Conservation (phyloP, 2,113 vertebrate species). For the Orycteropus afer region DNA sequence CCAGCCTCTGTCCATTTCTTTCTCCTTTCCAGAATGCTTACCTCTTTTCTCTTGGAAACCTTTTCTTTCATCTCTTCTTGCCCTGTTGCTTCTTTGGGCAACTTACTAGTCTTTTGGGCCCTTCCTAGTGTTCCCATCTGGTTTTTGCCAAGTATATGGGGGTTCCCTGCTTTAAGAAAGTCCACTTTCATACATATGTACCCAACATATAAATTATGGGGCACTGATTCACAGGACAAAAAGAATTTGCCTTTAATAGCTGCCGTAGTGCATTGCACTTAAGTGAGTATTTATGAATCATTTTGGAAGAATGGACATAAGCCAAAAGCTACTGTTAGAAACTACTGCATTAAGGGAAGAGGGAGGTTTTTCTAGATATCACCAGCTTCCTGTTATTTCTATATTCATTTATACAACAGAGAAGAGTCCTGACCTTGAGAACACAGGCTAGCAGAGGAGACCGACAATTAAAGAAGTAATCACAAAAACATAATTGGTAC, state of each 20-base stretch:
- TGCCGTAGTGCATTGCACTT: not conserved
- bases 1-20: not conserved
- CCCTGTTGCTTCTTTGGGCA: not conserved
- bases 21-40: not conserved
- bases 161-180: slow-evolving; percentile 26
- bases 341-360: not conserved
- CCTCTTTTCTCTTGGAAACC: not conserved
- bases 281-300: not conserved
- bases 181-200: slow-evolving; percentile 7
- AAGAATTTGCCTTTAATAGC: not conserved
- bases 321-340: slow-evolving; percentile 15
- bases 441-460: slow-evolving; percentile 7
- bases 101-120: not conserved
- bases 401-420: not conserved
- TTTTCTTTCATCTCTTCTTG: not conserved
- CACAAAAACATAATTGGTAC: not conserved
- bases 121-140: slow-evolving; percentile 13
- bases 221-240: not conserved
- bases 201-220: not conserved
- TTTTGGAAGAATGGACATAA: slow-evolving; percentile 21
- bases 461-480: not conserved
- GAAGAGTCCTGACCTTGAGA: not conserved
- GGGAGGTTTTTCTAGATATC: not conserved
- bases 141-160: not conserved
- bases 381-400: slow-evolving; percentile 8